Evolutionary conservation across 2,888 invertebrate species (phyloP), one percentile per base, ranked within the genome.

Genomic region (Cloeon dipterum): DNA sequence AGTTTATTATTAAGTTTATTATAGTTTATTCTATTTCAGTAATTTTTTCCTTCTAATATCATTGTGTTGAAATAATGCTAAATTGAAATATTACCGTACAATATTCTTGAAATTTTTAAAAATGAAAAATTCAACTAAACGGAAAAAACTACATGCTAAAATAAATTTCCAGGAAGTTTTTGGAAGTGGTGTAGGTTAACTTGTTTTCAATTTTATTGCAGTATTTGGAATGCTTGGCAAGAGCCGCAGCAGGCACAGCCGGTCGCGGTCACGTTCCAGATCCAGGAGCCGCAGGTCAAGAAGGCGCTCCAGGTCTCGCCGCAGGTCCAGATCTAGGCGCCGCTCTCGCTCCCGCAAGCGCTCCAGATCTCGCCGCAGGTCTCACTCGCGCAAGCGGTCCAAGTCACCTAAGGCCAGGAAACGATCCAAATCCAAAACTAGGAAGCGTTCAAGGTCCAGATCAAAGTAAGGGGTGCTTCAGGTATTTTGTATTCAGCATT

Each of bases 181-280:
- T n/a, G n/a, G n/a, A n/a, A n/a, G n/a, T n/a, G n/a, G n/a, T n/a
- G n/a, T n/a, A n/a, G n/a, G n/a, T n/a, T n/a, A 23, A 29, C 32
- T 26, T 37, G 39, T 34, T 19, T 26, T 21, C n/a, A n/a, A n/a
- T n/a, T n/a, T n/a, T n/a, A n/a, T n/a, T n/a, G n/a, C 39, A 36
- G 81, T 85, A 38, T 83, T 85, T 47, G 83, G 83, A 5, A 70
- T 83, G 60, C 56, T 85, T 18, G 78, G 82, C 2, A 83, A 85
- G 54, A 83, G 85, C 47, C 53, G 85, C 51, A 64, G 81, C 38
- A 72, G 74, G 36, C 49, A 66, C 21, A 64, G 68, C 7, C 56
- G 65, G 34, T 70, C 69, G 0, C 57, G 71, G 33, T 70, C 70
- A 2, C 61, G 71, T 26, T 67, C 67, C 1, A 44, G 51, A 10